phyloP scores from a whole-genome alignment of 2,797 vertebrate genomes.

The Syndactyla subalaris region DNA sequence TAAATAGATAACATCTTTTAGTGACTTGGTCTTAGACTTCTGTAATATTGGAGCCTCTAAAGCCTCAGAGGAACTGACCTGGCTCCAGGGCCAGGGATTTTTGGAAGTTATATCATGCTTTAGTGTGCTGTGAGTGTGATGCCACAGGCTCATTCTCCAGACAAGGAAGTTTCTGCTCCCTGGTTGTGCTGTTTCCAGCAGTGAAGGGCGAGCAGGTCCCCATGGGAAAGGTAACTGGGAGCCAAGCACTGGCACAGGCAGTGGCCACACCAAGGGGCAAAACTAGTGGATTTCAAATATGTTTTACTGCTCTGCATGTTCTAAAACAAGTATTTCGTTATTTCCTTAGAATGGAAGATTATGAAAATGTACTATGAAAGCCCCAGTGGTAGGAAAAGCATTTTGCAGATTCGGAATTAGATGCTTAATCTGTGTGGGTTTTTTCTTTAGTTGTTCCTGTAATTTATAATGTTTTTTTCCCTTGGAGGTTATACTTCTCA shows the following conservation, averaged over 20 bases:
- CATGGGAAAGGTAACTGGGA: accelerated
- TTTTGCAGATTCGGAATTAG: background rate
- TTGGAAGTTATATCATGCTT: background rate
- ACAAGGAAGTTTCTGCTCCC: background rate
- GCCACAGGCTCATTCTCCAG: background rate
- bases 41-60: background rate
- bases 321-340: background rate
- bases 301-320: background rate
- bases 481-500: background rate
- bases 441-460: background rate
- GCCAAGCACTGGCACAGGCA: background rate
- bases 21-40: background rate
- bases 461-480: background rate
- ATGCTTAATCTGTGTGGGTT: background rate
- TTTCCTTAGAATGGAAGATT: background rate
- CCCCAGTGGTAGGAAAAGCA: background rate
- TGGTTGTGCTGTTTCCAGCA: background rate
- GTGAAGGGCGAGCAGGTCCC: background rate
- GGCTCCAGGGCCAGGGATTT: background rate
- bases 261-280: background rate
- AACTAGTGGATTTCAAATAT: background rate
- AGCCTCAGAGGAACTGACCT: background rate
- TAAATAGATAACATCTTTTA: background rate
- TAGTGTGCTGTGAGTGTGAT: background rate
- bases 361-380: background rate